Evolutionary conservation across 2,113 vertebrate genomes (phyloP).

Genomic region (Puntigrus tetrazona): DNA sequence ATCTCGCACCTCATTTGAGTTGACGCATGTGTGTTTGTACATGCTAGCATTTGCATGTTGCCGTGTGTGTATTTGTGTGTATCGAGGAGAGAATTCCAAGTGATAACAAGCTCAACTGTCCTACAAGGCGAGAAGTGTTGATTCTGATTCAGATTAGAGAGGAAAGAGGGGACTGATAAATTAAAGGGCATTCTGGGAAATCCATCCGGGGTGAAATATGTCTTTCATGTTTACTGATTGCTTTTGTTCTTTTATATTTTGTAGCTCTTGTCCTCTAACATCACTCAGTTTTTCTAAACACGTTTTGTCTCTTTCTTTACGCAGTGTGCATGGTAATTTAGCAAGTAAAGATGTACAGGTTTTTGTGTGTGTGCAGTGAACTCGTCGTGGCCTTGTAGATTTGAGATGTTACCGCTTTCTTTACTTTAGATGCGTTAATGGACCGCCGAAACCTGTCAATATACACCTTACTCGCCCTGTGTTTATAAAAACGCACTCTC

Average conservation of each 20-base stretch:
- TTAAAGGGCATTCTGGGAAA: slow-evolving; percentile 7
- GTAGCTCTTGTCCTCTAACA: background rate
- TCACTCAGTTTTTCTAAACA: slow-evolving; percentile 4
- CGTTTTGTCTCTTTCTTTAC: background rate
- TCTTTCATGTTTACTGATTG: slow-evolving; percentile 20
- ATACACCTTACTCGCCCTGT: background rate
- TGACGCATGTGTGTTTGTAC: slow-evolving; percentile 1
- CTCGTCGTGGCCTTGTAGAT: background rate
- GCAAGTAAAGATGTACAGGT: background rate
- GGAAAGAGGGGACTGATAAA: slow-evolving; percentile 22
- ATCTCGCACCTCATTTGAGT: slow-evolving; percentile 5
- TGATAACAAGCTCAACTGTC: slow-evolving; percentile 41
- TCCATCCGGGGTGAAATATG: background rate
- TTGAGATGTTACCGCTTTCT: slow-evolving; percentile 7
- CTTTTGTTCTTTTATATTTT: slow-evolving; percentile 30
- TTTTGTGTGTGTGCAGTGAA: background rate
- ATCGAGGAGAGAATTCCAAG: slow-evolving; percentile 23
- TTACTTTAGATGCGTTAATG: slow-evolving; percentile 35
- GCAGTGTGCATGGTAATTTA: background rate
- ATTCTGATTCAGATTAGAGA: slow-evolving; percentile 22
- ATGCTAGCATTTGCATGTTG: slow-evolving; percentile 20
- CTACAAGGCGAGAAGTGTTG: background rate
- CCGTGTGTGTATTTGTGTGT: slow-evolving; percentile 9
- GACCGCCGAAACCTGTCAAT: slow-evolving; percentile 14
- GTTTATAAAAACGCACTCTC: slow-evolving; percentile 23